These are phyloP conservation scores for Zosterops borbonicus DNA, from an alignment of 2,113 vertebrate genomes.

Conservation along the genomic window DNA sequence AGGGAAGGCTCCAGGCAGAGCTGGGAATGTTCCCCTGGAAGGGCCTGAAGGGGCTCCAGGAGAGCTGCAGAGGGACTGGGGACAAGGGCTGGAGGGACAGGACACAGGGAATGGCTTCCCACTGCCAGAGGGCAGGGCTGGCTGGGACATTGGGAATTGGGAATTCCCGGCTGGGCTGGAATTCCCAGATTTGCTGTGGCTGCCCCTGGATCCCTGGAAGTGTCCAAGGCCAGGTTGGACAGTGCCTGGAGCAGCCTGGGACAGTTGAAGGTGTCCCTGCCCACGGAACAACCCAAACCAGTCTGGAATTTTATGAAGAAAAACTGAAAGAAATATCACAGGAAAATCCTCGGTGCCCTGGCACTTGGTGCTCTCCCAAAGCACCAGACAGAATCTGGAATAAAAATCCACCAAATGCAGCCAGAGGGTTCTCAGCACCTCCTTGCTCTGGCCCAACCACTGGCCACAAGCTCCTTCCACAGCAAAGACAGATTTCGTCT, in stretches of 20 bases:
- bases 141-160: background rate
- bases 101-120: background rate
- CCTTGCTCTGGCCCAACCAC: background rate
- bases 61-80: background rate
- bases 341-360: accelerated
- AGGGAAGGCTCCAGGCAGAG: no score
- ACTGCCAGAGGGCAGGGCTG: background rate
- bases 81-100: background rate
- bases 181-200: background rate
- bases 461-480: background rate
- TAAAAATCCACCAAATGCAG: accelerated
- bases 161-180: background rate
- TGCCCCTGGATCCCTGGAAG: background rate
- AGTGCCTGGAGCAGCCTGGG: background rate
- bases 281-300: background rate
- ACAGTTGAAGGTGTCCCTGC: accelerated
- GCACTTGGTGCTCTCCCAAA: background rate
- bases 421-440: background rate
- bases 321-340: accelerated
- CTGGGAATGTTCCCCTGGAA: background rate
- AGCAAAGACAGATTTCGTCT: background rate
- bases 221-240: accelerated
- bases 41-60: background rate
- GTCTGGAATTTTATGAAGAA: background rate
- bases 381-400: accelerated